phyloP scores from a whole-genome alignment of 2,113 vertebrate genomes.

The Hyperopisus bebe region DNA sequence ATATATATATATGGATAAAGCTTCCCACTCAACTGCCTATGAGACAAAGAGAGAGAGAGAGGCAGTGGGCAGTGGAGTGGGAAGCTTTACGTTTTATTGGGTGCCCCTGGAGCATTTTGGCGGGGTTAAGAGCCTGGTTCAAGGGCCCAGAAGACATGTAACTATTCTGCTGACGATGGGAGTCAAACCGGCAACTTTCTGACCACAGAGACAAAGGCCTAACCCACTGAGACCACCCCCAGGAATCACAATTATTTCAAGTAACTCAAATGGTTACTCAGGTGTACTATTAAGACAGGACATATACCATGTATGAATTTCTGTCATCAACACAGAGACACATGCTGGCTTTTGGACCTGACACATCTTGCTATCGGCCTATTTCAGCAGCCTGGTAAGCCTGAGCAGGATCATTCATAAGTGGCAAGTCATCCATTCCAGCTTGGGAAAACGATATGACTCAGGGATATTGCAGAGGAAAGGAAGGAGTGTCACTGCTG shows the following conservation, averaged over 20 bases:
- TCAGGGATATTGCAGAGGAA: not conserved
- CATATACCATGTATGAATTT: not conserved
- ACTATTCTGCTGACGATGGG: not conserved
- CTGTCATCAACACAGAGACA: not conserved
- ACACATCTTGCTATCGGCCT: not conserved
- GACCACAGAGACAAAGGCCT: not conserved
- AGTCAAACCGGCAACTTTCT: not conserved
- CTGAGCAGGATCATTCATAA: not conserved
- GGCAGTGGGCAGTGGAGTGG: no score
- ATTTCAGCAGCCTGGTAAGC: not conserved
- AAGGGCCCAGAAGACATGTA: not conserved
- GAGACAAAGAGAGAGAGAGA: no score
- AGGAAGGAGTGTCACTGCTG: slow-evolving; percentile 11
- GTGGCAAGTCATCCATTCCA: not conserved
- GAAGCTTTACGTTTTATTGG: not conserved
- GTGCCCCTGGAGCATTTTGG: not conserved
- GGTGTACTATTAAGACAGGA: not conserved
- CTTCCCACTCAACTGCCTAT: no score
- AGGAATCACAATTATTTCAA: not conserved
- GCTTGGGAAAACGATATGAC: not conserved
- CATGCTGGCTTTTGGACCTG: not conserved
- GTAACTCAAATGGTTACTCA: not conserved
- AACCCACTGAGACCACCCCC: not conserved
- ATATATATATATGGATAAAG: no score
- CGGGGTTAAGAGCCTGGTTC: not conserved